These are phyloP conservation scores for Pagetopsis macropterus DNA, from an alignment of 2,797 vertebrate genomes.

Conservation along the genomic window DNA sequence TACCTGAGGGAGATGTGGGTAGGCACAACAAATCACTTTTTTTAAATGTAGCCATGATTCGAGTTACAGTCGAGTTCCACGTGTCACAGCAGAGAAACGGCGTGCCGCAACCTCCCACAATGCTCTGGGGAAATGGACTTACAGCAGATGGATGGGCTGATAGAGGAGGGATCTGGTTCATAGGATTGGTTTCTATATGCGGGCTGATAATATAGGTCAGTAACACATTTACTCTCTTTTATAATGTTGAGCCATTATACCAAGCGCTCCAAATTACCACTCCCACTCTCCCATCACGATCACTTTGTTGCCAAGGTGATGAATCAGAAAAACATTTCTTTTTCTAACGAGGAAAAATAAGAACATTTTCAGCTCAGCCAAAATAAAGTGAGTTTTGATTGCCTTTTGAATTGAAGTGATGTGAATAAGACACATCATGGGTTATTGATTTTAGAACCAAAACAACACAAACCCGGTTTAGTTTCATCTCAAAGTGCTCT, in stretches of 20 bases:
- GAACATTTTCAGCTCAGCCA: constrained; percentile 18
- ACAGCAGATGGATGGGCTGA: constrained; percentile 71
- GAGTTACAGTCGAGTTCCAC: constrained; percentile 50
- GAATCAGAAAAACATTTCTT: constrained; percentile 46
- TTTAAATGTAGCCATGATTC: constrained; percentile 62
- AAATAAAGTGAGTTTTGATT: constrained; percentile 4
- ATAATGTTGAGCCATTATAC: constrained; percentile 61
- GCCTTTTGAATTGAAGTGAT: constrained; percentile 6
- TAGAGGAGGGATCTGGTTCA: constrained; percentile 70
- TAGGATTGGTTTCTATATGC: constrained; percentile 68
- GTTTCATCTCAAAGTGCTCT: constrained; percentile 2
- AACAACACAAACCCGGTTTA: constrained; percentile 6
- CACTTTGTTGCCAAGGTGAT: constrained; percentile 72
- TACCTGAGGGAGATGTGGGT: constrained; percentile 47
- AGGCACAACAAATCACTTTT: constrained; percentile 48
- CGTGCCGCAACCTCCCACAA: constrained; percentile 56
- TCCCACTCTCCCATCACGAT: constrained; percentile 67
- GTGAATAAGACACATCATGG: constrained; percentile 1
- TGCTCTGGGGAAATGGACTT: constrained; percentile 63
- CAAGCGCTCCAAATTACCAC: constrained; percentile 65
- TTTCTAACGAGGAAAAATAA: constrained; percentile 8
- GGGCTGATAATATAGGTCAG: constrained; percentile 77
- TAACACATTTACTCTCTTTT: constrained; percentile 76
- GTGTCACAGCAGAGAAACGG: constrained; percentile 59
- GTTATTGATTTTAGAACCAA: constrained; percentile 18